Conservation (phyloP, 2,113 vertebrate genomes). For the Macquaria australasica region DNA sequence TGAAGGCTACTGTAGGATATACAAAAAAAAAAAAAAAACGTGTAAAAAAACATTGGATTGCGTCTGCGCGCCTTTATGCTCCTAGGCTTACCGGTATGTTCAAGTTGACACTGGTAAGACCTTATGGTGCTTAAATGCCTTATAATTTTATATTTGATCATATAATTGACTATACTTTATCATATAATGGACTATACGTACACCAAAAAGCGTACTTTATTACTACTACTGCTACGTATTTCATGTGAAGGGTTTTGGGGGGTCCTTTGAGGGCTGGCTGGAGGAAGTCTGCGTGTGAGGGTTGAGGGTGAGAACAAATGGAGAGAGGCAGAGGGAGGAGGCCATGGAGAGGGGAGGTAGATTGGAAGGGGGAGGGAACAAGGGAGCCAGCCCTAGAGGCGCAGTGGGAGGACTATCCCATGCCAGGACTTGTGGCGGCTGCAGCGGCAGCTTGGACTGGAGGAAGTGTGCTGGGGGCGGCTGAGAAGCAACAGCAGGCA, state of each 20-base stretch:
- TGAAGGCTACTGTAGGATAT: too few relatives aligned
- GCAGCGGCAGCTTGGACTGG: conserved; percentile 58
- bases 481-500: conserved; percentile 30
- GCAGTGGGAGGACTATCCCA: conserved; percentile 80
- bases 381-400: conserved; percentile 56
- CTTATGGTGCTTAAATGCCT: background rate
- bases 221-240: background rate
- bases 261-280: conserved; percentile 6
- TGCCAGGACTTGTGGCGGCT: conserved; percentile 82
- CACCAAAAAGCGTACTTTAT: background rate
- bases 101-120: background rate
- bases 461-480: conserved; percentile 64
- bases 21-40: too few relatives aligned
- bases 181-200: too few relatives aligned
- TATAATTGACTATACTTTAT: too few relatives aligned
- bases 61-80: background rate
- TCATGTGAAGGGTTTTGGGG: background rate
- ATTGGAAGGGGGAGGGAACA: conserved; percentile 60
- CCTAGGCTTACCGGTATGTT: background rate
- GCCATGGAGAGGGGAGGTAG: conserved; percentile 44
- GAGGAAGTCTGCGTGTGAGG: conserved; percentile 62
- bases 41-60: too few relatives aligned
- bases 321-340: conserved; percentile 60
- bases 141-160: background rate
- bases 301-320: conserved; percentile 73